A percentile compares a stretch with the other conserved stretches of the same genome.
Conservation (phyloP, 2,888 invertebrate genomes). For the Allolobophora icterica region DNA sequence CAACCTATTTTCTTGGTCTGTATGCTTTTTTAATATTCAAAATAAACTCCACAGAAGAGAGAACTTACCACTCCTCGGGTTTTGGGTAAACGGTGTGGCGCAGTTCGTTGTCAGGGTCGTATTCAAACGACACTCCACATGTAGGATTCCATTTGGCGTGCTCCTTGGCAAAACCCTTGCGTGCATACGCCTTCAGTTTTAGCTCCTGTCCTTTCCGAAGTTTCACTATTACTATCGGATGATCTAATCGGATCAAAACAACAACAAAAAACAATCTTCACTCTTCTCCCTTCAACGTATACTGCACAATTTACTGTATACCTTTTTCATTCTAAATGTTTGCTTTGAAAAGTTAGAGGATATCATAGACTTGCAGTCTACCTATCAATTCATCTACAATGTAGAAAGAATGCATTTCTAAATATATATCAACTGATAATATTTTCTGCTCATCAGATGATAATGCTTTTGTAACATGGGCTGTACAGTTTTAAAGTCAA, state of each 20-base stretch:
- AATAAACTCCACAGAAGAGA: neutral
- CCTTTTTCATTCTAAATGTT: too few species aligned
- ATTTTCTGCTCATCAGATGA: too few species aligned
- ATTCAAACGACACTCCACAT: constrained; percentile 96
- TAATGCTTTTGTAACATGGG: neutral
- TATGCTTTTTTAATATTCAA: neutral
- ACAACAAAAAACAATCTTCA: neutral
- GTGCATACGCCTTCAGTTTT: constrained; percentile 92
- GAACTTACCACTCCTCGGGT: constrained; percentile 86
- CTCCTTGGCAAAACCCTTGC: constrained; percentile 88
- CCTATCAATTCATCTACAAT: too few species aligned
- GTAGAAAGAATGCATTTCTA: too few species aligned
- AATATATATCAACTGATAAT: too few species aligned
- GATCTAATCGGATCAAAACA: constrained; percentile 35
- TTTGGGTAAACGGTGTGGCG: constrained; percentile 92
- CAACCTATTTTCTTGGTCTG: neutral
- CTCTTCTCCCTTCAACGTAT: neutral
- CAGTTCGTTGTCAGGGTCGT: constrained; percentile 97
- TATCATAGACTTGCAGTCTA: too few species aligned
- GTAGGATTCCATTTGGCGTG: constrained; percentile 99
- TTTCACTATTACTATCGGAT: constrained; percentile 73
- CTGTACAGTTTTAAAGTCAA: neutral
- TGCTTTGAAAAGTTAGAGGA: too few species aligned
- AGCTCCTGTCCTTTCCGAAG: constrained; percentile 86
- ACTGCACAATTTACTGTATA: neutral